These are phyloP conservation scores for Zoanthus sansibaricus DNA, from an alignment of 92 coral and sea anemone species.

Conservation along the genomic window DNA sequence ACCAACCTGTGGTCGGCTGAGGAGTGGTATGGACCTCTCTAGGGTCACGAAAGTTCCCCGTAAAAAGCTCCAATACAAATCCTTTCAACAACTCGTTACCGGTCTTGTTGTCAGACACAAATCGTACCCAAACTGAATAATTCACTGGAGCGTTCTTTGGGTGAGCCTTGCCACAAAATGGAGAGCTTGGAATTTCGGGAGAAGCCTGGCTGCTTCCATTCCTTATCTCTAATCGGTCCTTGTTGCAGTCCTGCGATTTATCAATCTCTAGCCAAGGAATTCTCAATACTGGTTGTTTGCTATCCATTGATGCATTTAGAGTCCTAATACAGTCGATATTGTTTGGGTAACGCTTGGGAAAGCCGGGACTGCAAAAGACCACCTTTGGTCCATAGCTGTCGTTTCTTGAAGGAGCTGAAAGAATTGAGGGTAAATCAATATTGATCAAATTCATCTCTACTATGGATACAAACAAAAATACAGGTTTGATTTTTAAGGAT, in stretches of 20 bases:
- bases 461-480: too few species aligned
- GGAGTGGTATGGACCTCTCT: background rate
- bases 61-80: conserved; percentile 3
- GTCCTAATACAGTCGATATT: conserved; percentile 29
- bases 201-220: conserved; percentile 12
- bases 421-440: too few species aligned
- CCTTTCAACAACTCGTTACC: background rate
- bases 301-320: background rate
- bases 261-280: conserved; percentile 17
- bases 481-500: too few species aligned
- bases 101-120: background rate
- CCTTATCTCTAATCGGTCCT: conserved; percentile 27
- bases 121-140: conserved; percentile 20
- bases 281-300: background rate
- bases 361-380: conserved; percentile 8
- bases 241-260: conserved; percentile 13
- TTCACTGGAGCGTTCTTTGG: background rate
- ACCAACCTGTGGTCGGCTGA: background rate
- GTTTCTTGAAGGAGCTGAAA: background rate
- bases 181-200: background rate
- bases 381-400: conserved; percentile 5
- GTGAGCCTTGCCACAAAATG: background rate
- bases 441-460: too few species aligned
- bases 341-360: background rate
- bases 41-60: background rate